Conservation (phyloP, 2,797 vertebrate genomes). For the Dipus sagitta region DNA sequence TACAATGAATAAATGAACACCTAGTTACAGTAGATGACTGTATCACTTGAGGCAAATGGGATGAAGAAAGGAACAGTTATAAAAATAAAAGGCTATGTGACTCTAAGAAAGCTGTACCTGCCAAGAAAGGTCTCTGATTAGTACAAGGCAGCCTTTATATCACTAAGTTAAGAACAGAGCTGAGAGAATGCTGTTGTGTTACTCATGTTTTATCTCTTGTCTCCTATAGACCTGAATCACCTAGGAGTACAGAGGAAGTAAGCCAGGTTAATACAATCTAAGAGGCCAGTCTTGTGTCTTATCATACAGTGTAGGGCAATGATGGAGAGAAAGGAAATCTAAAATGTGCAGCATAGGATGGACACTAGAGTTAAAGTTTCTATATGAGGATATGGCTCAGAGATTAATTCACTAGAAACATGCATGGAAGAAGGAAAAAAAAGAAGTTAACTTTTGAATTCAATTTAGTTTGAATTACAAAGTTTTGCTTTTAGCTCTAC, state of each 20-base stretch:
- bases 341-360: not conserved
- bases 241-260: not conserved
- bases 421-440: not conserved
- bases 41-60: not conserved
- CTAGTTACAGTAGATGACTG: not conserved
- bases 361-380: conserved; percentile 12
- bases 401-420: not conserved
- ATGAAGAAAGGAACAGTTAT: not conserved
- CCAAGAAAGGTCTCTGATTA: not conserved
- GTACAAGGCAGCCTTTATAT: not conserved
- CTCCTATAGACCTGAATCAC: not conserved
- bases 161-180: not conserved
- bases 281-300: not conserved
- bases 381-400: not conserved
- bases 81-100: no score
- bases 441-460: conserved; percentile 32
- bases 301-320: not conserved
- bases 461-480: not conserved
- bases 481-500: not conserved
- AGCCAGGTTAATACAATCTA: not conserved
- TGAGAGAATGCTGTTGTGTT: not conserved
- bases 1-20: not conserved
- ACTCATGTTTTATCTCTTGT: not conserved
- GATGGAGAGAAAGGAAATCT: not conserved
- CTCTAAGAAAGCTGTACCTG: not conserved